These are phyloP conservation scores for Macrotis lagotis DNA, from an alignment of 2,113 vertebrate genomes.

Conservation along the genomic window DNA sequence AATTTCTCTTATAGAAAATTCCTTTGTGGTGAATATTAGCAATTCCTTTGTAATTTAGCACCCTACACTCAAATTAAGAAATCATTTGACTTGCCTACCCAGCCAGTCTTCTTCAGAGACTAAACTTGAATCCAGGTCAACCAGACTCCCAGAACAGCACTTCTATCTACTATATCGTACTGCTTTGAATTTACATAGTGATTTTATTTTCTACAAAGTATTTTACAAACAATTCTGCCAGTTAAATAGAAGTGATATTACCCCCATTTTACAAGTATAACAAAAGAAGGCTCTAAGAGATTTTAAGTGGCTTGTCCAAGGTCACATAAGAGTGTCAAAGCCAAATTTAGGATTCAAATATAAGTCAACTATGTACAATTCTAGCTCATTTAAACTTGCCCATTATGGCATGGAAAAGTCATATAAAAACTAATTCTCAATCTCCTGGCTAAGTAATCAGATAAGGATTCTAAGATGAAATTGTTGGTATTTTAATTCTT, in stretches of 20 bases:
- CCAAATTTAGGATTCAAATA: not conserved
- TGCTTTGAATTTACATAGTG: not conserved
- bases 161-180: not conserved
- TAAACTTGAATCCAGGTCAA: not conserved
- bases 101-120: not conserved
- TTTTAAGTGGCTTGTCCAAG: not conserved
- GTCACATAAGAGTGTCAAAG: not conserved
- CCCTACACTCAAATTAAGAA: not conserved
- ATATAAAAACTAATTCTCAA: not conserved
- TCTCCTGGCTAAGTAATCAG: not conserved
- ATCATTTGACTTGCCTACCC: not conserved
- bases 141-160: not conserved
- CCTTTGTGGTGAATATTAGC: not conserved
- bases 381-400: not conserved
- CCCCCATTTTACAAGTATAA: not conserved
- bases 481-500: not conserved
- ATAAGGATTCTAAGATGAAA: not conserved
- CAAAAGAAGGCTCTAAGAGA: not conserved
- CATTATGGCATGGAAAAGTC: not conserved
- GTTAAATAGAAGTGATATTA: not conserved
- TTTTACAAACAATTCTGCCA: not conserved
- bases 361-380: not conserved
- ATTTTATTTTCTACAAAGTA: not conserved
- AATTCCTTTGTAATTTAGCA: not conserved
- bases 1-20: not conserved